Base-by-base conservation (phyloP, 2,888 invertebrate genomes). In the Drosophila aldrichi region DNA sequence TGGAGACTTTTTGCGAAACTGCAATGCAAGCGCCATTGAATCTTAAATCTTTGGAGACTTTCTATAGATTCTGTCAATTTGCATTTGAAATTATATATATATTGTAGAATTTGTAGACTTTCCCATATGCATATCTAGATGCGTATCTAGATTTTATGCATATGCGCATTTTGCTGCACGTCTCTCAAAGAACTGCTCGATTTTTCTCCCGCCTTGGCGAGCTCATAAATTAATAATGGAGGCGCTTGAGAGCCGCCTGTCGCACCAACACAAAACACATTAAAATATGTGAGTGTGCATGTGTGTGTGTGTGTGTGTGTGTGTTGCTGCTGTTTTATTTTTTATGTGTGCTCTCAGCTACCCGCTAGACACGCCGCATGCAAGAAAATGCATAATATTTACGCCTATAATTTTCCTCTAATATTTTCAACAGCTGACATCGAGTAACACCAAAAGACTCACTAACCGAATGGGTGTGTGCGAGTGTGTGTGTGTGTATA, bases 351-450 rank as follows among this genome's bases (percentile, higher is more conserved):
- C 48, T 54, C 54, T 54, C 54, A 54, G 54, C 52, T 57, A 34
- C 32, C 52, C 52, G 52, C 22, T 22, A 16, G 38, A n/a, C 54
- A 38, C 54, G 25, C 58, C 54, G 36, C 58, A 48, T n/a, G 18
- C 34, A 60, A 71, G 61, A 74, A 83, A 82, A 82, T 88, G 85
- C 86, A 88, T 85, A 85, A 85, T 85, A 88, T 85, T 85, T 88
- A 85, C 82, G 82, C 77, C 79, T 81, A 88, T 88, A 84, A 85
- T 82, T 81, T 85, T 74, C 63, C 48, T 77, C 76, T 88, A 85
- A 85, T 85, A 85, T 85, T 85, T 88, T 85, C 84, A 85, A 79
- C 84, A 85, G 84, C 84, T 85, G 88, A 84, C 83, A 86, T 74
- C 77, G 65, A 85, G 72, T 79, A 84, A 71, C 84, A 81, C 77